phyloP scores from a whole-genome alignment of 2,797 vertebrate genomes.

The Hemitrygon akajei region DNA sequence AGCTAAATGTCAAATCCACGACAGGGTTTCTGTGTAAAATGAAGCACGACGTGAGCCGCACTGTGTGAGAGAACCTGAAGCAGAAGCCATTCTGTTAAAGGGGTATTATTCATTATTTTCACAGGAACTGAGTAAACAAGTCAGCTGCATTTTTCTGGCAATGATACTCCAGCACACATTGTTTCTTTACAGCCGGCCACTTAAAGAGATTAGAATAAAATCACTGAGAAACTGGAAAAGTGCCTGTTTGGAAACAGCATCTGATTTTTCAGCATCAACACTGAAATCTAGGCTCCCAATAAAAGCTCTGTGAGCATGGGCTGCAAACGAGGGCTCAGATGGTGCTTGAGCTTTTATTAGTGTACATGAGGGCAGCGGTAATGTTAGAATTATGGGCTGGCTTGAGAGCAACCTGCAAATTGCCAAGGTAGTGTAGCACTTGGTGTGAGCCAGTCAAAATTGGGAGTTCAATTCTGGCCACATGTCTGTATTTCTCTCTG shows the following conservation, averaged over 20 bases:
- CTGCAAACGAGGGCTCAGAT: conserved; percentile 13
- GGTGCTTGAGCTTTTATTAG: not conserved
- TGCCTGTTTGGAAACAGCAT: conserved; percentile 29
- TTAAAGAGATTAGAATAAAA: conserved; percentile 23
- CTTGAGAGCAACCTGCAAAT: not conserved
- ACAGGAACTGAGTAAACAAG: not conserved
- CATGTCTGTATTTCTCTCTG: too few relatives aligned
- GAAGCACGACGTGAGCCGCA: too few relatives aligned
- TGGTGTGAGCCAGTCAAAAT: too few relatives aligned
- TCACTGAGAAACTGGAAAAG: conserved; percentile 21
- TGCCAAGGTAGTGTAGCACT: too few relatives aligned
- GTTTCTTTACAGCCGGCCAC: not conserved
- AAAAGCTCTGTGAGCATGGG: not conserved
- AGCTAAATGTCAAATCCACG: not conserved
- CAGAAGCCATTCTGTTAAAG: not conserved
- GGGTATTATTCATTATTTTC: not conserved
- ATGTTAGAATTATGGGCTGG: not conserved
- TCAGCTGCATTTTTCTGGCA: not conserved
- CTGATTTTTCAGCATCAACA: conserved; percentile 20
- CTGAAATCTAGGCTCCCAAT: not conserved
- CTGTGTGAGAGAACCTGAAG: not conserved
- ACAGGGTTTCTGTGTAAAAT: not conserved
- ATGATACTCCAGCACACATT: not conserved
- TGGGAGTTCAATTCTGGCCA: too few relatives aligned
- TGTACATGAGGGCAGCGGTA: not conserved